Evolutionary conservation across 1,140 invertebrate species (phyloP).

Genomic region (Pogonognathellus flavescens): DNA sequence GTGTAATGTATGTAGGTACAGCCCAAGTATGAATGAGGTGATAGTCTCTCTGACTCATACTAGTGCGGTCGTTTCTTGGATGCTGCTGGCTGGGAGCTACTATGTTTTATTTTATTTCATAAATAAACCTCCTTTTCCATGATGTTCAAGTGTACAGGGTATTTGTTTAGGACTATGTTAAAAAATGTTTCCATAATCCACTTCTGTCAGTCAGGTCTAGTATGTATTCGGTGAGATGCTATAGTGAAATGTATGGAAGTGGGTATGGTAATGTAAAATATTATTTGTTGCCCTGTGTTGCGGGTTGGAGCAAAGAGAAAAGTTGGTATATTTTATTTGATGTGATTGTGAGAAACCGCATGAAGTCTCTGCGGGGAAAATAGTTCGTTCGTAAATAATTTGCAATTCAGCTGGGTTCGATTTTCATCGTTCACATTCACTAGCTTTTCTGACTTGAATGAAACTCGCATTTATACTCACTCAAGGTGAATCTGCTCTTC

Average conservation of each 20-base stretch:
- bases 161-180: no score
- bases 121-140: no score
- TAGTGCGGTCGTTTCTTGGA: background rate
- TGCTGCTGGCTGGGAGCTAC: no score
- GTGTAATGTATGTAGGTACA: conserved; percentile 29
- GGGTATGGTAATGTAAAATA: background rate
- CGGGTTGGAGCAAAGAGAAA: background rate
- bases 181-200: no score
- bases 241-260: no score
- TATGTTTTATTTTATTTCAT: no score
- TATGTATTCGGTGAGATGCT: no score
- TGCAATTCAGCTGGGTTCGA: conserved; percentile 49
- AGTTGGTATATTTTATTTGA: conserved; percentile 41
- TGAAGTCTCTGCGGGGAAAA: conserved; percentile 38
- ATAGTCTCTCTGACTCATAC: background rate
- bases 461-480: background rate
- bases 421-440: conserved; percentile 44
- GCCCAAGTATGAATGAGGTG: conserved; percentile 2
- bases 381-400: conserved; percentile 47
- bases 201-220: no score
- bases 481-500: background rate
- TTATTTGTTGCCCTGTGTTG: conserved; percentile 18
- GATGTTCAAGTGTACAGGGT: no score
- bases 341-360: conserved; percentile 46
- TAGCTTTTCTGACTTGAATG: conserved; percentile 11